A percentile compares a stretch with the other conserved stretches of the same genome.
Evolutionary conservation across 1,140 invertebrate species (phyloP).

Genomic region (Phthorimaea operculella): DNA sequence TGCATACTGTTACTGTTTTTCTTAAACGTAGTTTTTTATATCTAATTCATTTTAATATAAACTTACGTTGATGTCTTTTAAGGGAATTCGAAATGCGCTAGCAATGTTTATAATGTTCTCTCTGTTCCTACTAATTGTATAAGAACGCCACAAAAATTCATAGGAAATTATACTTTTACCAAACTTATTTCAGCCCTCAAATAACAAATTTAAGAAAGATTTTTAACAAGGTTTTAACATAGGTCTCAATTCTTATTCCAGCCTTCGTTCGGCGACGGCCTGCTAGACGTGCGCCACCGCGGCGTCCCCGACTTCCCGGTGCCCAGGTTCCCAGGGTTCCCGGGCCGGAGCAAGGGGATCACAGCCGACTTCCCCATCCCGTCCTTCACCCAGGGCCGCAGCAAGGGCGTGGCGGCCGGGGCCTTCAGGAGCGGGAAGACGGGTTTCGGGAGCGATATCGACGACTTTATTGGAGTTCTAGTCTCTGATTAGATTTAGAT

Average conservation of each 20-base stretch:
- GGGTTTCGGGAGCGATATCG: constrained; percentile 12
- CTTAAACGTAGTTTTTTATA: no score
- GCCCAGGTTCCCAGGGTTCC: constrained; percentile 24
- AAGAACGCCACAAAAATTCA: no score
- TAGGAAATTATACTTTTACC: no score
- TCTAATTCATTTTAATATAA: no score
- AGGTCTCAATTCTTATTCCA: constrained; percentile 27
- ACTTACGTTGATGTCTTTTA: no score
- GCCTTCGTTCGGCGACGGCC: constrained; percentile 38
- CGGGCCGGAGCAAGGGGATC: constrained; percentile 39
- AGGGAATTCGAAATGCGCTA: no score
- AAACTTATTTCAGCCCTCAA: no score
- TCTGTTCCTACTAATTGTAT: no score
- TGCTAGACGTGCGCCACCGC: constrained; percentile 47
- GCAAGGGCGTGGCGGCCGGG: constrained; percentile 21
- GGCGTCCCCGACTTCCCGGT: constrained; percentile 47
- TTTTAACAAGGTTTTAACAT: no score
- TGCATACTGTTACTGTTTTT: no score
- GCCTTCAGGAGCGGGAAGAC: constrained; percentile 30
- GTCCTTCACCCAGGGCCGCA: background rate
- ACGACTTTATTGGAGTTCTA: constrained; percentile 46
- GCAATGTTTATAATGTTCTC: no score
- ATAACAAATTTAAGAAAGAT: no score
- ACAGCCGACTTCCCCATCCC: background rate
- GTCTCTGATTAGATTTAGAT: constrained; percentile 20